A percentile compares a stretch with the other conserved stretches of the same genome.
Evolutionary conservation across 2,113 vertebrate genomes (phyloP).

Genomic region (Papio anubis): DNA sequence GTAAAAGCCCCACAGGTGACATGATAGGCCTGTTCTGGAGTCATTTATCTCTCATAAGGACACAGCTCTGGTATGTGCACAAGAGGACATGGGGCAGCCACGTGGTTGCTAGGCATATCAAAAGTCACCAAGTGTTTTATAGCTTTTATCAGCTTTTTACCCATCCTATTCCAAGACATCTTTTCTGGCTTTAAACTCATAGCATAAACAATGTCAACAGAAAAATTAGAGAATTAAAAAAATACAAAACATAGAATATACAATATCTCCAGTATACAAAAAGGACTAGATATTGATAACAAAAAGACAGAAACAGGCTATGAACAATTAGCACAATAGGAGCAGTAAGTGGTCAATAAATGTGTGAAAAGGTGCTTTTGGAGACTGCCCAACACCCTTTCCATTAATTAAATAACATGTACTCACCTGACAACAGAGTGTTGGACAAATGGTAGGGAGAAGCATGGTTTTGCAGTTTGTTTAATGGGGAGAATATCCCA

Average conservation of each 20-base stretch:
- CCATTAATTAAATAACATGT: no score
- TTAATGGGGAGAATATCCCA: background rate
- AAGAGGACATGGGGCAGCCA: background rate
- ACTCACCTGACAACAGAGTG: background rate
- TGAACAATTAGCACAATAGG: background rate
- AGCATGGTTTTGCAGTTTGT: background rate
- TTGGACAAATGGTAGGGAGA: background rate
- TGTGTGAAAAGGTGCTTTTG: no score
- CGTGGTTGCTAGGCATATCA: no score
- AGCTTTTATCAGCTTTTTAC: background rate
- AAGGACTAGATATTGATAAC: background rate
- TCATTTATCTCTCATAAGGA: background rate
- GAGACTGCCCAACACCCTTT: no score
- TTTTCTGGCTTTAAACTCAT: background rate
- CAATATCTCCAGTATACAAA: background rate
- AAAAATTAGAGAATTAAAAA: background rate
- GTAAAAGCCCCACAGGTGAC: no score
- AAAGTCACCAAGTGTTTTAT: background rate
- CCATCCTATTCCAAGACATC: background rate
- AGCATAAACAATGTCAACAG: background rate
- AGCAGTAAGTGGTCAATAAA: background rate
- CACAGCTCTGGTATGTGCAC: no score
- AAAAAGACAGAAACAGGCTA: background rate
- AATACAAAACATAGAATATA: background rate
- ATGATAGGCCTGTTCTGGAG: background rate